phyloP scores from a whole-genome alignment of 30 jellyfish, hydroid and myxozoan species.

The Rhopilema esculentum region DNA sequence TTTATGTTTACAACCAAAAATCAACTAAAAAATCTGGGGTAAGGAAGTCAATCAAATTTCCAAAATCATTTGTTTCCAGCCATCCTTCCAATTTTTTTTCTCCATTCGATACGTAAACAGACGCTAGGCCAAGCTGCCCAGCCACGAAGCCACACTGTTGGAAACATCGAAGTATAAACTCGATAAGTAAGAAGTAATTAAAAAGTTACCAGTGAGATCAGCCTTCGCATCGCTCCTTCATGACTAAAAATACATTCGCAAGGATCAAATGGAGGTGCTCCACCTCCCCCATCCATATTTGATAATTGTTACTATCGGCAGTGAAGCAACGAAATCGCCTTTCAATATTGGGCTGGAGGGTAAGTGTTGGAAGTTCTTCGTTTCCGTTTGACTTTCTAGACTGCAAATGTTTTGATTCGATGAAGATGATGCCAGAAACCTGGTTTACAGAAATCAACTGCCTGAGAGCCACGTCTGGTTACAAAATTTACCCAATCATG shows the following conservation, averaged over 20 bases:
- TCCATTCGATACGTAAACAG: no score
- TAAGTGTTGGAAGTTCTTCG: not conserved
- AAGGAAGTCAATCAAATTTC: no score
- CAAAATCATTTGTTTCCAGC: not conserved
- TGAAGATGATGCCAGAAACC: not conserved
- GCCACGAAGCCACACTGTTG: no score
- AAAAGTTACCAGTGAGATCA: slow-evolving; percentile 80
- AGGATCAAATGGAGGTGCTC: slow-evolving; percentile 92
- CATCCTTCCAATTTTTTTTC: not conserved
- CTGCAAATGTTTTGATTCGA: not conserved
- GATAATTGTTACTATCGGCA: not conserved
- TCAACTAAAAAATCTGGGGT: no score
- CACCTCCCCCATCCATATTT: slow-evolving; percentile 77
- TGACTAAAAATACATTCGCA: slow-evolving; percentile 98
- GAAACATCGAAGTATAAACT: no score
- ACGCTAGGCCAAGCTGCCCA: no score
- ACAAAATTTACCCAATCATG: not conserved
- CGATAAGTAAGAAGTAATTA: not conserved
- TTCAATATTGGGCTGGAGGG: not conserved
- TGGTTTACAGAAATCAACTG: not conserved
- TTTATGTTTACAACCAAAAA: no score
- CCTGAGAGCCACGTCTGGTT: slow-evolving; percentile 21
- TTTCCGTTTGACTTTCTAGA: not conserved
- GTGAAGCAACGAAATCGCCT: not conserved
- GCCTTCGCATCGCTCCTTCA: slow-evolving; percentile 96